A percentile compares a stretch with the other conserved stretches of the same genome.
phyloP scores from a whole-genome alignment of 2,113 vertebrate genomes.

The Garra rufa region DNA sequence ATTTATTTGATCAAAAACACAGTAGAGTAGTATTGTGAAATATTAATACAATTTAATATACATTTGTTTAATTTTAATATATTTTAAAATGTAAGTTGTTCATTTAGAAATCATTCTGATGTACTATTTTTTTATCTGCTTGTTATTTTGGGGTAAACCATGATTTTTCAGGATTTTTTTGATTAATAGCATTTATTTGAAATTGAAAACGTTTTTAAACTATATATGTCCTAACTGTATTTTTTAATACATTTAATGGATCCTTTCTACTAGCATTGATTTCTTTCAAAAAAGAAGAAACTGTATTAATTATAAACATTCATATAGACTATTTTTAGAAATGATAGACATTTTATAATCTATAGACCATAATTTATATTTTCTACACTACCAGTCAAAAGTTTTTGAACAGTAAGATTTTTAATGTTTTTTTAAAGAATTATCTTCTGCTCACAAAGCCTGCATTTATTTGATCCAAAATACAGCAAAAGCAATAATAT shows the following conservation, averaged over 20 bases:
- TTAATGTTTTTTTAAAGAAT: too few species aligned
- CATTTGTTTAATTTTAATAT: background rate
- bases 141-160: background rate
- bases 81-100: background rate
- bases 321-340: background rate
- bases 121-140: background rate
- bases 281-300: background rate
- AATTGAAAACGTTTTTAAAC: background rate
- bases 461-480: too few species aligned
- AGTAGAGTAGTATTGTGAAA: background rate
- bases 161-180: background rate
- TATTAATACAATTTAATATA: background rate
- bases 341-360: background rate
- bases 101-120: background rate
- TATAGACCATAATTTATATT: too few species aligned
- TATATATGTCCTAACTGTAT: background rate
- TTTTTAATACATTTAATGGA: background rate
- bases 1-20: background rate
- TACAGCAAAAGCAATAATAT: too few species aligned
- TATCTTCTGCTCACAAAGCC: too few species aligned
- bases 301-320: background rate
- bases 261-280: background rate
- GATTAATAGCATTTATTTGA: background rate
- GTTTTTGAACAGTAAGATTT: too few species aligned
- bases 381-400: too few species aligned